A percentile compares a stretch with the other conserved stretches of the same genome.
These are phyloP conservation scores for Pelvicachromis taeniatus DNA, from an alignment of 2,113 vertebrate genomes.

Conservation along the genomic window DNA sequence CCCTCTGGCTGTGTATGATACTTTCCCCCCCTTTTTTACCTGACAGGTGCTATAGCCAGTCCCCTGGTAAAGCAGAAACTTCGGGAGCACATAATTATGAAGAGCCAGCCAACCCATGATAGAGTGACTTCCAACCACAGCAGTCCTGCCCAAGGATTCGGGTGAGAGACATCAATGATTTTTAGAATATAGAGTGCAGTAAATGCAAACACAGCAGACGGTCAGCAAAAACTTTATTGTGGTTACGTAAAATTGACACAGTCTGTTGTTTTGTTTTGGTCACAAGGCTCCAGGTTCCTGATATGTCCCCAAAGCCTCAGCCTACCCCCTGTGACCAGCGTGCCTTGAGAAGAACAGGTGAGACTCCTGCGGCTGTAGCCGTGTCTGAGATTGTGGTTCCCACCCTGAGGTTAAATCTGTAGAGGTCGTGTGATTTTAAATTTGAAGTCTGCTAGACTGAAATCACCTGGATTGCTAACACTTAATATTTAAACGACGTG, in stretches of 20 bases:
- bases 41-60: slow-evolving; percentile 88
- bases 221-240: not conserved
- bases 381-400: not conserved
- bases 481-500: not conserved
- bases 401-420: not conserved
- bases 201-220: not conserved
- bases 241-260: not conserved
- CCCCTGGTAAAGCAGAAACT: slow-evolving; percentile 88
- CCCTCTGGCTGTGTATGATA: not conserved
- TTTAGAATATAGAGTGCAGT: not conserved
- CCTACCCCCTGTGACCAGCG: slow-evolving; percentile 73
- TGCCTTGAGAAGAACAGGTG: slow-evolving; percentile 85
- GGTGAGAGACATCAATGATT: slow-evolving; percentile 17
- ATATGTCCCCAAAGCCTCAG: slow-evolving; percentile 71
- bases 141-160: slow-evolving; percentile 64
- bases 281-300: slow-evolving; percentile 76
- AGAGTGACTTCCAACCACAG: slow-evolving; percentile 69
- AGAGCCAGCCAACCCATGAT: slow-evolving; percentile 83
- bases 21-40: not conserved
- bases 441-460: not conserved
- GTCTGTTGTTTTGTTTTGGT: not conserved
- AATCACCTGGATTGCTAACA: not conserved
- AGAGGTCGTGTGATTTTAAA: slow-evolving; percentile 30
- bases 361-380: slow-evolving; percentile 8
- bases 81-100: slow-evolving; percentile 82